Conservation (phyloP, 1,140 invertebrate species). For the Oncopodura yosiiana region DNA sequence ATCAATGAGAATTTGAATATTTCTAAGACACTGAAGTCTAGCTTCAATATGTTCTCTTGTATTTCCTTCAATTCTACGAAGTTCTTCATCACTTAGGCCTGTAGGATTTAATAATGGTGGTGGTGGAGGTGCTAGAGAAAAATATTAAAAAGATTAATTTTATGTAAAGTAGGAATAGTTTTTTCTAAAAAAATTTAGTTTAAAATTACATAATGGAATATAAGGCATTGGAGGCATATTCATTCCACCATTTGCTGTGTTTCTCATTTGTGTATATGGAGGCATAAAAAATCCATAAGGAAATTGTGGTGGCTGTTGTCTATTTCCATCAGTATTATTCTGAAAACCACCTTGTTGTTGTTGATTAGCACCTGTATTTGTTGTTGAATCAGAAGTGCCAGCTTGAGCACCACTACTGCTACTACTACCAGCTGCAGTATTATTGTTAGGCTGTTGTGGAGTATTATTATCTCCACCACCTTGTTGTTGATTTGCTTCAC, state of each 20-base stretch:
- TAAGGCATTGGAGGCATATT: conserved; percentile 31
- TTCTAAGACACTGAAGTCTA: conserved; percentile 68
- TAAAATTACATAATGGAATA: conserved; percentile 28
- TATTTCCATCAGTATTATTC: background rate
- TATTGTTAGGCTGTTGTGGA: background rate
- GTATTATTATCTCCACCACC: background rate
- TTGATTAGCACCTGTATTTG: background rate
- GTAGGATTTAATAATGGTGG: conserved; percentile 57
- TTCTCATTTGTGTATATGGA: background rate
- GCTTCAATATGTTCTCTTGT: conserved; percentile 79
- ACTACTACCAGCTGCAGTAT: background rate
- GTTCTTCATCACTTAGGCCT: conserved; percentile 67
- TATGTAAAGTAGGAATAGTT: background rate
- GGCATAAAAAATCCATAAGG: background rate
- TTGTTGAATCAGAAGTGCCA: background rate
- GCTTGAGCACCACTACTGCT: background rate
- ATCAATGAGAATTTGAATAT: conserved; percentile 78
- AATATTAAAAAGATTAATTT: background rate
- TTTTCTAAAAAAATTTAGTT: background rate
- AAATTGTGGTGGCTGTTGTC: background rate
- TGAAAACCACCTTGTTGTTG: background rate
- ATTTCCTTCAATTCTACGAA: conserved; percentile 76
- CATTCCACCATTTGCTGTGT: conserved; percentile 3
- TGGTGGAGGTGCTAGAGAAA: conserved; percentile 46
- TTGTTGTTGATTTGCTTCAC: background rate